Conservation (phyloP, 2,113 vertebrate genomes). For the Ariopsis seemanni region DNA sequence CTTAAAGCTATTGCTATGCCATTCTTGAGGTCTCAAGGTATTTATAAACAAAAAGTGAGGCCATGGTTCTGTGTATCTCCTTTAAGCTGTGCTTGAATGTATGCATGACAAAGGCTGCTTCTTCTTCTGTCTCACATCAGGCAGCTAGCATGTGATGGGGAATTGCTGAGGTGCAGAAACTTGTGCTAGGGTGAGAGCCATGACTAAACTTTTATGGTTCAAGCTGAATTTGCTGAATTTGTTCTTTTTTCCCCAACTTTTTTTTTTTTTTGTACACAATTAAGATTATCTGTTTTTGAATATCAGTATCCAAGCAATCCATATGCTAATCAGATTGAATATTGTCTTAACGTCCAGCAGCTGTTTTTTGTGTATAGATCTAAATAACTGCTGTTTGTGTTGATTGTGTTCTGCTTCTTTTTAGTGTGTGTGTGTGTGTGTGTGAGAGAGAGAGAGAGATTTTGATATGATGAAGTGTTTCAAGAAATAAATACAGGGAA, state of each 20-base stretch:
- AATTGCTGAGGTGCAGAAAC: conserved; percentile 23
- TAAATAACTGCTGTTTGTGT: not conserved
- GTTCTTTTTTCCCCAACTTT: not conserved
- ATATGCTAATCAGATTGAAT: not conserved
- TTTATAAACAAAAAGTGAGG: too few species aligned
- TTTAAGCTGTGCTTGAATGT: too few species aligned
- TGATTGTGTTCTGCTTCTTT: not conserved
- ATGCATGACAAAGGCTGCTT: too few species aligned
- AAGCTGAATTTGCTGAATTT: too few species aligned
- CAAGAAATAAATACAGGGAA: too few species aligned
- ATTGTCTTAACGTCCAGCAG: not conserved
- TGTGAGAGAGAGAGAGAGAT: too few species aligned
- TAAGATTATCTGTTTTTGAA: not conserved
- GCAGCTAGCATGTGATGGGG: conserved; percentile 23
- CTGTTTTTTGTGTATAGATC: not conserved
- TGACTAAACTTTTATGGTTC: not conserved
- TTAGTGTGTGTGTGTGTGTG: not conserved
- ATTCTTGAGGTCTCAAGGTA: too few species aligned
- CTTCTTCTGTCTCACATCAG: not conserved
- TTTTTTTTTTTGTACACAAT: too few species aligned
- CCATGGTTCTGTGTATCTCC: too few species aligned
- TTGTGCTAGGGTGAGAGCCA: conserved; percentile 5
- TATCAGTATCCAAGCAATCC: not conserved
- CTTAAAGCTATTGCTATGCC: too few species aligned
- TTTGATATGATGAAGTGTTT: not conserved